Evolutionary conservation across 2,113 vertebrate genomes (phyloP).

Genomic region (Sturnus vulgaris): DNA sequence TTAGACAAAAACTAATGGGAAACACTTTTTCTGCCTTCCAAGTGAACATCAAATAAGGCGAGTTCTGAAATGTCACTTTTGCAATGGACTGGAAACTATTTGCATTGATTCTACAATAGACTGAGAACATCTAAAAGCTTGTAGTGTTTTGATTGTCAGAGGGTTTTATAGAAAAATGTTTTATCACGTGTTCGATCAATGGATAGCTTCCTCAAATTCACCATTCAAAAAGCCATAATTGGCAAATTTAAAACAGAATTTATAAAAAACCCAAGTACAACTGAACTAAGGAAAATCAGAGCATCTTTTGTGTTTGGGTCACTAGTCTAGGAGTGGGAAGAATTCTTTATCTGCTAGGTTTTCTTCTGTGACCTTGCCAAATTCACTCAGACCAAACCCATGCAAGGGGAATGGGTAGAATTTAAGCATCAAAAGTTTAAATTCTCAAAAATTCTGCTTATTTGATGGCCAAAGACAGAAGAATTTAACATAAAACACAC

Average conservation of each 20-base stretch:
- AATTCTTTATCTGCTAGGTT: background rate
- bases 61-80: background rate
- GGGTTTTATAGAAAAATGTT: background rate
- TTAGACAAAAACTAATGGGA: background rate
- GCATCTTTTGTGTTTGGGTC: background rate
- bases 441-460: background rate
- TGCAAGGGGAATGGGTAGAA: background rate
- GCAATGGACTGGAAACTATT: background rate
- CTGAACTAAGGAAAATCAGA: background rate
- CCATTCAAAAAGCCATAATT: background rate
- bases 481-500: background rate
- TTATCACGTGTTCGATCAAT: background rate
- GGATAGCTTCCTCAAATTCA: background rate
- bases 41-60: background rate
- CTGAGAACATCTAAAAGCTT: background rate
- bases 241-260: background rate
- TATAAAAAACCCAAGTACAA: background rate
- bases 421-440: background rate
- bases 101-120: background rate
- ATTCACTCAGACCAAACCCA: background rate
- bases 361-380: background rate
- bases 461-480: background rate
- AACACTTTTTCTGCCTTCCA: background rate
- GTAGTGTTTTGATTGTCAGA: background rate
- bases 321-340: background rate